Evolutionary conservation across 2,113 vertebrate species (phyloP).

Genomic region (Notothenia coriiceps): DNA sequence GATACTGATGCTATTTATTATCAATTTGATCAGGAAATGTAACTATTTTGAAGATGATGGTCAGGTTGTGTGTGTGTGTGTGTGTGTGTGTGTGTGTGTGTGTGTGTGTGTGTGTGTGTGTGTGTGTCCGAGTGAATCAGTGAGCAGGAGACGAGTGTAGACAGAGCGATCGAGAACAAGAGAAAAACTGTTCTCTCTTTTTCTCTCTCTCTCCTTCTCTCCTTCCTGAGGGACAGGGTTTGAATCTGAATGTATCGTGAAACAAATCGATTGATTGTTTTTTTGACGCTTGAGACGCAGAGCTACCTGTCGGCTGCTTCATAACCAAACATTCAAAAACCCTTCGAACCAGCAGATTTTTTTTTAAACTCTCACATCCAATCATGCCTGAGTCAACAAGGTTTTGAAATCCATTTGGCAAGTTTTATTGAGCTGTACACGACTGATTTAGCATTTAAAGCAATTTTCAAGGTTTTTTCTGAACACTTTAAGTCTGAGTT

Average conservation of each 20-base stretch:
- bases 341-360: constrained; percentile 44
- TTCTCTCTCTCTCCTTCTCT: constrained; percentile 68
- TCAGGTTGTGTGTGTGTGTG: constrained; percentile 66
- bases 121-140: constrained; percentile 44
- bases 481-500: constrained; percentile 9
- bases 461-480: background rate
- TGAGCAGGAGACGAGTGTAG: constrained; percentile 48
- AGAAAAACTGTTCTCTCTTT: constrained; percentile 47
- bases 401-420: constrained; percentile 37
- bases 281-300: constrained; percentile 47
- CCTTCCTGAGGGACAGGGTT: constrained; percentile 72
- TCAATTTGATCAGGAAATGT: constrained; percentile 81
- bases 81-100: constrained; percentile 15
- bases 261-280: constrained; percentile 72
- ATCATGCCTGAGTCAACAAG: constrained; percentile 49
- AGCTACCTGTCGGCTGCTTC: constrained; percentile 61
- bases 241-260: constrained; percentile 79
- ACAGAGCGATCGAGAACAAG: constrained; percentile 57
- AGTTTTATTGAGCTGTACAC: constrained; percentile 13
- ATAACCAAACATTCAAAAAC: constrained; percentile 63
- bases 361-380: constrained; percentile 12
- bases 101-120: too few relatives aligned
- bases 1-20: constrained; percentile 81
- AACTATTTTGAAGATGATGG: constrained; percentile 70
- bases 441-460: background rate